Base-by-base conservation (phyloP, 2,888 invertebrate species). In the Drosophila lutescens region DNA sequence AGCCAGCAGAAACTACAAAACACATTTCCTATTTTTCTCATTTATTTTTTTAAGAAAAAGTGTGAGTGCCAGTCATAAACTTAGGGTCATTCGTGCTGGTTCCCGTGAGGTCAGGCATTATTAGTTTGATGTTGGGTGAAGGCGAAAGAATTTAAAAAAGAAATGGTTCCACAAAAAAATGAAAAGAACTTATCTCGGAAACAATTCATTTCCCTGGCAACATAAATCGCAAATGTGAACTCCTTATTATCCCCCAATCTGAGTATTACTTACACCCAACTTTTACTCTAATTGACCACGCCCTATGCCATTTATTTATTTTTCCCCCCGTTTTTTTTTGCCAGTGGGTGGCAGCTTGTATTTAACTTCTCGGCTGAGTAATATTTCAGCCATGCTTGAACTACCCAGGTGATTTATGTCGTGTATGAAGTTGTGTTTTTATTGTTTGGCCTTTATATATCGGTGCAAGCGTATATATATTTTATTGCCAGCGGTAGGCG, bases 401-500 rank as follows among this genome's bases (percentile, higher is more conserved):
- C 53, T 43, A 44, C 47, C 44, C 65, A 68, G 36, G 72, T 61
- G 72, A 71, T 71, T 71, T 71, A 71, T 72, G 72, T 62, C 49
- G 30, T 71, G 70, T 47, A 72, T 71, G 55, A 71, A 70, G 60
- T 61, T 71, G 55, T 70, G 54, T 36, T 51, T 70, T 66, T 68
- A 56, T 68, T 68, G 68, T 68, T 40, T 34, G 40, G 32, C 12
- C 17, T 13, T 26, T 47, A 46, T 47, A 53, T 53, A 26, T 46
- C 44, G 44, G 15, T n/a, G 32, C 23, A 65, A 40, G 5, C 12
- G 40, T 50, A 56, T 56, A 51, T 68, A 57, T 50, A 44, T 68
- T 46, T 61, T 61, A 62, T 72, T 56, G 71, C 60, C 34, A 50
- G 49, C 38, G 71, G 30, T 54, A 65, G 51, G 65, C 50, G 30